Percentiles rank a stretch among this genome's conserved stretches.
These are phyloP conservation scores for Caenorhabditis wallacei DNA, from an alignment of 2,888 invertebrate species.

Conservation along the genomic window DNA sequence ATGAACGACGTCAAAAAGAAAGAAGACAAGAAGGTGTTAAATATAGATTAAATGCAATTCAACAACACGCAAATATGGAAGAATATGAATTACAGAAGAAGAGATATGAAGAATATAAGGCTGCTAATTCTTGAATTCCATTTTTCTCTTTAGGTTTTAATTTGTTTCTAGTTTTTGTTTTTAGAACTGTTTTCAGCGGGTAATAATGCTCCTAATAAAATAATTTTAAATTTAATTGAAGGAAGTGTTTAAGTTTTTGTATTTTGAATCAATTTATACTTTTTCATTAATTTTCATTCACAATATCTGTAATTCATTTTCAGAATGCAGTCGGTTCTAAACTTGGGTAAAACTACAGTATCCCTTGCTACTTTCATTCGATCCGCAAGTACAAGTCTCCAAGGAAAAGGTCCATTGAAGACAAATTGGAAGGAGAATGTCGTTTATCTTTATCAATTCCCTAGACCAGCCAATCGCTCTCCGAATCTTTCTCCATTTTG, in stretches of 20 bases:
- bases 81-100: constrained; percentile 80
- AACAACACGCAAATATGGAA: constrained; percentile 80
- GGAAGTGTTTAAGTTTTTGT: not conserved
- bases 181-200: constrained; percentile 9
- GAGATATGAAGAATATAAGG: constrained; percentile 76
- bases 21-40: constrained; percentile 79
- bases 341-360: constrained; percentile 43
- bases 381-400: constrained; percentile 52
- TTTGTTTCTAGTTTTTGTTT: not conserved
- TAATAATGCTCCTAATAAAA: not conserved
- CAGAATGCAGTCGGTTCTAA: constrained; percentile 49
- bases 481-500: constrained; percentile 82
- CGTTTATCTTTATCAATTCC: constrained; percentile 81
- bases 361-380: constrained; percentile 15
- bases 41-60: constrained; percentile 76
- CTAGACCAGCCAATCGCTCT: constrained; percentile 71
- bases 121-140: constrained; percentile 62
- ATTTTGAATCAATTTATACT: not conserved
- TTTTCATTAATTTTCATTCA: not conserved
- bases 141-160: not conserved
- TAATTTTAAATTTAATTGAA: not conserved
- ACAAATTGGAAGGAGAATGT: constrained; percentile 77
- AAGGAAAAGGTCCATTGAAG: constrained; percentile 67
- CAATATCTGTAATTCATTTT: not conserved
- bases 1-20: constrained; percentile 77